Conservation (phyloP, 1,140 invertebrate genomes). For the Venturia canescens region DNA sequence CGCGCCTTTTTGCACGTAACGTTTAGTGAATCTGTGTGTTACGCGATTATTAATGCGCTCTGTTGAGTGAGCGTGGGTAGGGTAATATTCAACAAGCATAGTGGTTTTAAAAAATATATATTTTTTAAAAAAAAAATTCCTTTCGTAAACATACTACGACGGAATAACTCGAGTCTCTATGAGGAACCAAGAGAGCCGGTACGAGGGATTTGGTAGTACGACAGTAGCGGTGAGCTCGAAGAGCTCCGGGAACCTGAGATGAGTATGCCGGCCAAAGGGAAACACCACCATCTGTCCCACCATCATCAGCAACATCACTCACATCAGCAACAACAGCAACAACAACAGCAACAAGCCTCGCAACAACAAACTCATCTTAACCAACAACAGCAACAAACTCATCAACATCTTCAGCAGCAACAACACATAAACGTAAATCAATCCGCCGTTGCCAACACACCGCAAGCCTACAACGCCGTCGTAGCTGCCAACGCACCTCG, state of each 20-base stretch:
- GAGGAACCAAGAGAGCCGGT: conserved; percentile 62
- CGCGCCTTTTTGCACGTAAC: not conserved
- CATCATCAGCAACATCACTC: conserved; percentile 59
- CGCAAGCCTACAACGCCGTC: conserved; percentile 65
- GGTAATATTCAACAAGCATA: not conserved
- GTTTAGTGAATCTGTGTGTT: not conserved
- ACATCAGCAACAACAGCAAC: conserved; percentile 55
- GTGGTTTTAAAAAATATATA: not conserved
- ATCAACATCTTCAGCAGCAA: conserved; percentile 60
- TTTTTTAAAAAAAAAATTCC: not conserved
- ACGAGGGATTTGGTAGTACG: conserved; percentile 60
- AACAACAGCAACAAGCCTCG: conserved; percentile 43
- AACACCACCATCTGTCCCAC: conserved; percentile 66
- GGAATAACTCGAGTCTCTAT: conserved; percentile 62
- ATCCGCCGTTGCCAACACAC: conserved; percentile 58
- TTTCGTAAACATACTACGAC: conserved; percentile 4
- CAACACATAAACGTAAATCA: conserved; percentile 63
- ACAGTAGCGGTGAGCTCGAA: conserved; percentile 61
- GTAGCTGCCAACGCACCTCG: conserved; percentile 58
- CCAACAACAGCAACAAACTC: conserved; percentile 56
- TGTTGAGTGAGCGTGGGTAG: not conserved
- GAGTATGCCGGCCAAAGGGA: conserved; percentile 71
- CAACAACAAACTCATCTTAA: conserved; percentile 52
- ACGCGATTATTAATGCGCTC: not conserved
- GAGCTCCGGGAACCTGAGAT: conserved; percentile 62